A percentile compares a stretch with the other conserved stretches of the same genome.
These are phyloP conservation scores for Dendrolimus houi DNA, from an alignment of 2,888 invertebrate genomes.

Conservation along the genomic window DNA sequence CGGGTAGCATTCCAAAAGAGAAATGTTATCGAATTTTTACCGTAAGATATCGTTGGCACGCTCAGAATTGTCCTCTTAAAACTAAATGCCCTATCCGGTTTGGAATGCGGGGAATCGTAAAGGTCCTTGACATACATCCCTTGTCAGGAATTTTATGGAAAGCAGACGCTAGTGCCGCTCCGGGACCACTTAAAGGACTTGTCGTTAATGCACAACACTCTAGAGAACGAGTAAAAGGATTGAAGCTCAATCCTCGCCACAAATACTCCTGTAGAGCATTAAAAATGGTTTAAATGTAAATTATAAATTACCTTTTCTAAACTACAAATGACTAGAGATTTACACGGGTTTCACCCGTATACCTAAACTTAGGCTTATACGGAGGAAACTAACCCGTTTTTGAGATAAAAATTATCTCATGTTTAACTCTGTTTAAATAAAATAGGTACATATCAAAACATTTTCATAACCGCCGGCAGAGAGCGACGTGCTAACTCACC, in stretches of 20 bases:
- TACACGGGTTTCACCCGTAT: too few species aligned
- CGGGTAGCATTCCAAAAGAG: neutral
- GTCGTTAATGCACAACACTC: conserved; percentile 32
- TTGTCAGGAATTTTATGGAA: conserved; percentile 61
- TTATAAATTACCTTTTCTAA: too few species aligned
- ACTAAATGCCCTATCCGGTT: conserved; percentile 10
- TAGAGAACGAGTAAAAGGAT: conserved; percentile 24
- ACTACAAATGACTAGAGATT: too few species aligned
- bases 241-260: conserved; percentile 23
- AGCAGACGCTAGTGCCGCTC: conserved; percentile 37
- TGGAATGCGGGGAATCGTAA: conserved; percentile 26
- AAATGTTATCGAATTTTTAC: neutral
- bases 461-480: too few species aligned
- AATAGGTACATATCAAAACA: too few species aligned
- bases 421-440: too few species aligned
- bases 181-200: conserved; percentile 46
- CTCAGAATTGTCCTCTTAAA: conserved; percentile 3
- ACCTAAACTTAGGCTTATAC: too few species aligned
- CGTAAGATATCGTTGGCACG: neutral
- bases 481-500: too few species aligned
- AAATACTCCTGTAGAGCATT: conserved; percentile 11
- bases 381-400: too few species aligned
- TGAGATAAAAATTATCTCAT: too few species aligned
- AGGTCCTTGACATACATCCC: conserved; percentile 39
- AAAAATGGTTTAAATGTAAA: neutral